Base-by-base conservation (phyloP, 2,113 vertebrate genomes). In the Psittacara wagleri region DNA sequence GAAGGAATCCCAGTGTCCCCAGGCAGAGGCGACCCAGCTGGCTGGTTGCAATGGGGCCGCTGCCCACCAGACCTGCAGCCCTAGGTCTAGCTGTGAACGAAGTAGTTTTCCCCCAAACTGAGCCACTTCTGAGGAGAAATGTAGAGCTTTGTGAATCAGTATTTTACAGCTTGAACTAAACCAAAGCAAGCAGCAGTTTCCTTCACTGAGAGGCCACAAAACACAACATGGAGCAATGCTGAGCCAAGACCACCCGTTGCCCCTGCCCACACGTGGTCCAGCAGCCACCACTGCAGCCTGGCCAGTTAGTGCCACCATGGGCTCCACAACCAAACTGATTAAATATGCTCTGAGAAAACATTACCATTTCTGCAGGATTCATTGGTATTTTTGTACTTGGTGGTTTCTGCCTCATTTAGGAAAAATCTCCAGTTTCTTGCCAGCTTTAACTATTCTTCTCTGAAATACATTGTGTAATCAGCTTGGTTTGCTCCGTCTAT, bases 31-130 rank as follows among this genome's bases (percentile, higher is more conserved):
- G 54, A 27, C 35, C 31, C 73, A 27, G 43, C 20, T 66, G 75
- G 22, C 27, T 64, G 54, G 13, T 31, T 49, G 63, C 68, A 68
- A 0, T 3, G 3, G 28, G 19, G 19, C 75, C 1, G 6, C 12
- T 92, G 62, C 31, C 44, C 59, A 2, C 41, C 27, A 64, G n/a
- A 13, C 55, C 70, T n/a, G 22, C 49, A 43, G 35, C 17, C 20
- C 67, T 31, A 23, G 17, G 3, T 6, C 10, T 43, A 13, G 8
- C 0, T 14, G 15, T 3, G 55, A 77, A 13, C 13, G 1, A 8
- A 9, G 13, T 3, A 78, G 5, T 4, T 48, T 35, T 29, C 49
- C 51, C 55, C 54, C 39, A 76, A 1, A 27, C 0, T 0, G 1
- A 22, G 48, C 12, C 17, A 24, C 48, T 72, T 41, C 55, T 57